Evolutionary conservation across 2,113 vertebrate genomes (phyloP), one percentile per base, ranked within the genome.

Genomic region (Brachirus orientalis): DNA sequence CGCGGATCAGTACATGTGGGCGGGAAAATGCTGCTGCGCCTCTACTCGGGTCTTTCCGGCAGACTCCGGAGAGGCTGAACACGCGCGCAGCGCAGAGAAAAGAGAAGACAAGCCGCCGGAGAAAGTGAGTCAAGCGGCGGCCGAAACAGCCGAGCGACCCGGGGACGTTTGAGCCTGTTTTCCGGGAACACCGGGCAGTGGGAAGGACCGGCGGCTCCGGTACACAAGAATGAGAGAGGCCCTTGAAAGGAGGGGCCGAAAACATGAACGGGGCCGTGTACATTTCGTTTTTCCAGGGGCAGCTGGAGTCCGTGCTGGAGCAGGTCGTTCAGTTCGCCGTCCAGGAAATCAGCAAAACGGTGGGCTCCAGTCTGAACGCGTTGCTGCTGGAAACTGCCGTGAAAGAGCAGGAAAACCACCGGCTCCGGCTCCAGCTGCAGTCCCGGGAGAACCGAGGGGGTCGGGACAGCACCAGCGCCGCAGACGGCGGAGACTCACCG

Each of bases 241-340:
- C 81, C 83, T 70, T 19, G 35, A 52, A 17, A 77, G 66, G 74
- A 83, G 61, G 66, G 72, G 69, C 63, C 80, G 83, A 52, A 74
- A 90, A 61, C 80, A 94, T 94, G 93, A 93, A 93, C 91, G 92
- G 91, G 46, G 82, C 92, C 67, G 90, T 94, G 72, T 94, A 93
- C 69, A 93, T 93, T 60, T 93, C 93, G 87, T 94, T 94, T 63
- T 94, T 94, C 80, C 92, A 94, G 89, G 92, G 93, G 70, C 93
- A 94, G 84, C 88, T 94, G 81, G 93, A 94, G 84, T 93, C 93
- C 13, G 92, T 91, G 50, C 85, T 94, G 80, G 93, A 94, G 89
- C 92, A 93, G 45, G 93, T 94, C 51, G 93, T 93, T 44, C 92
- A 94, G 81, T 88, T 93, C 69, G 92, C 93, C 17, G 93, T 93